Percentiles rank a stretch among this genome's conserved stretches.
Conservation (phyloP, 2,113 vertebrate genomes). For the Hemiprocne comata region DNA sequence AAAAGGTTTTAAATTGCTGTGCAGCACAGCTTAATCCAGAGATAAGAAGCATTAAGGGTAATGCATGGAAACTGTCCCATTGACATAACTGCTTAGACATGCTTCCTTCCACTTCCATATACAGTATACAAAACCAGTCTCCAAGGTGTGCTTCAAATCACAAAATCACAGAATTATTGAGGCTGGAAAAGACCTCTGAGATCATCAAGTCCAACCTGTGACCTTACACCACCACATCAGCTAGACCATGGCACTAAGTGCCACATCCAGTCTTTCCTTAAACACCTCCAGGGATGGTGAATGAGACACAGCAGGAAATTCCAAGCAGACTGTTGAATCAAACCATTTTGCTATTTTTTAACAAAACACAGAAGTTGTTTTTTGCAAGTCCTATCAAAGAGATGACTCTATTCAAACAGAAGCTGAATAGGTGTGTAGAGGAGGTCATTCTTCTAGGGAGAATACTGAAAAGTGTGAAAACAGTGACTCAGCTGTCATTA, state of each 20-base stretch:
- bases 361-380: not conserved
- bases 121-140: not conserved
- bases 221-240: too few species aligned
- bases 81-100: not conserved
- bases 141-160: not conserved
- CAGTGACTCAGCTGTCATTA: not conserved
- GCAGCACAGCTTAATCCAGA: too few species aligned
- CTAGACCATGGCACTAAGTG: too few species aligned
- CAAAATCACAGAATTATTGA: too few species aligned
- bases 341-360: not conserved
- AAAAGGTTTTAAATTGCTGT: too few species aligned
- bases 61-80: not conserved
- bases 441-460: not conserved
- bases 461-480: not conserved
- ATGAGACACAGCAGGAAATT: not conserved
- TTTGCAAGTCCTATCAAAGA: not conserved
- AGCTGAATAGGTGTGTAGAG: not conserved
- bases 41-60: too few species aligned
- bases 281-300: too few species aligned
- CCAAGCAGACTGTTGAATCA: not conserved
- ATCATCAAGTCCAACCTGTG: too few species aligned
- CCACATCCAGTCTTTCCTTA: too few species aligned
- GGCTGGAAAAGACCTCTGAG: too few species aligned
- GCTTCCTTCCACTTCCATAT: not conserved
- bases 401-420: not conserved